Evolutionary conservation across 2,113 vertebrate species (phyloP).

Genomic region (Cyprinodon brontotheroides): DNA sequence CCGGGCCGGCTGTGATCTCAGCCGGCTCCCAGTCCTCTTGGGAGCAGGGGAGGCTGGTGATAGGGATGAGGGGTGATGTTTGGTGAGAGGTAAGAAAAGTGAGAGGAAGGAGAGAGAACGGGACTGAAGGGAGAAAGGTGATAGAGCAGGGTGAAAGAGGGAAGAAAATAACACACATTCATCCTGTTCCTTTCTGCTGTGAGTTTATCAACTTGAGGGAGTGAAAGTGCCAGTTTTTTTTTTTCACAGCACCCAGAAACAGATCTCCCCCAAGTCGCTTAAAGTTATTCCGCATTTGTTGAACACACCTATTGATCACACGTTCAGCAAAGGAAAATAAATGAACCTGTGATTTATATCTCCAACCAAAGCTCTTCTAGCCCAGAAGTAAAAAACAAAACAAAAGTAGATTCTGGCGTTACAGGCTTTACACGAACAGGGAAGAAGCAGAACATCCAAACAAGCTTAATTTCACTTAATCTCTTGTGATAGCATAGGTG

Average conservation of each 20-base stretch:
- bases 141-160: conserved; percentile 39
- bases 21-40: conserved; percentile 68
- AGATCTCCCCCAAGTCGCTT: conserved; percentile 22
- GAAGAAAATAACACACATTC: conserved; percentile 53
- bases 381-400: conserved; percentile 56
- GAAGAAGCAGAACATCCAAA: conserved; percentile 59
- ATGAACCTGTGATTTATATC: conserved; percentile 62
- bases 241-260: conserved; percentile 48
- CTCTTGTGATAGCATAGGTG: conserved; percentile 75
- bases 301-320: conserved; percentile 71
- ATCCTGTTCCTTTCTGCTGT: conserved; percentile 51
- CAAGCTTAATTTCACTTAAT: conserved; percentile 76
- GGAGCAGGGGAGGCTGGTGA: conserved; percentile 45
- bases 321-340: conserved; percentile 41
- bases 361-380: conserved; percentile 60
- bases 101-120: conserved; percentile 25
- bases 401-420: conserved; percentile 13
- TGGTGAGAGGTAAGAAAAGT: conserved; percentile 34
- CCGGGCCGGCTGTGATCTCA: conserved; percentile 85
- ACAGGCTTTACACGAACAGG: conserved; percentile 20
- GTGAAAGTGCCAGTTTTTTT: conserved; percentile 54
- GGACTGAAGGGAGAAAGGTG: conserved; percentile 28
- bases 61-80: conserved; percentile 36
- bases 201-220: conserved; percentile 70
- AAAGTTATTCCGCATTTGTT: conserved; percentile 48